Base-by-base conservation (phyloP, 53 echinoderm and acorn worm species). In the Hippasteria phrygiana region DNA sequence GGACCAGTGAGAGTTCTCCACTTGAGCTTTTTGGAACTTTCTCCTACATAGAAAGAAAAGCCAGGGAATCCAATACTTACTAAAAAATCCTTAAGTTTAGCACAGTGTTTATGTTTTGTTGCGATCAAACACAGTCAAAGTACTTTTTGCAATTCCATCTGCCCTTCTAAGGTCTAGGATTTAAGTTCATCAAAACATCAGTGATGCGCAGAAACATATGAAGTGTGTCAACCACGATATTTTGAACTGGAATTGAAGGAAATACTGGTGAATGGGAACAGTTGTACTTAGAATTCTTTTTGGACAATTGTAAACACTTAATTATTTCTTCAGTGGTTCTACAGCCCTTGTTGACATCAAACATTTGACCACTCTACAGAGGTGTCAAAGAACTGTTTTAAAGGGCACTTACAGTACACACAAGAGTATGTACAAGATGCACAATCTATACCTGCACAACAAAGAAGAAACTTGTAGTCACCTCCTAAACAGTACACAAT, bases 211-310 rank as follows among this genome's bases (percentile, higher is more conserved):
- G 47, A 18, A 89, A 78, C 71, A 89, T 51, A 42, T 79, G 89
- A 47, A 89, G 33, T 41, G 66, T 89, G n/a, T 89, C 89, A 34
- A 79, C 29, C 20, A 89, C 70, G 11, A 67, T 42, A 79, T 79
- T 54, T 1, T 66, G 51, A 41, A 79, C 53, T 17, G 77, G 71
- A 17, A 89, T 78, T 36, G 67, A 39, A 12, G 89, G 79, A 55
- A 89, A 89, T 10, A 89, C 14, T 70, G 89, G 89, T 11, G 39
- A 33, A 71, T 78, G 48, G 0, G 79, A 70, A n/a, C 77, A 88
- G 53, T 89, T 89, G 53, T 78, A 79, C 33, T 39, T 88, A 2
- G 8, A 13, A 54, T 20, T 11, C 51, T 79, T 24, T 50, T 73
- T 55, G 43, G 55, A 2, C 55, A 39, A 70, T 12, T 8, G 28